Base-by-base conservation (phyloP, 1,140 invertebrate species). In the Pachypeltis micranthus region DNA sequence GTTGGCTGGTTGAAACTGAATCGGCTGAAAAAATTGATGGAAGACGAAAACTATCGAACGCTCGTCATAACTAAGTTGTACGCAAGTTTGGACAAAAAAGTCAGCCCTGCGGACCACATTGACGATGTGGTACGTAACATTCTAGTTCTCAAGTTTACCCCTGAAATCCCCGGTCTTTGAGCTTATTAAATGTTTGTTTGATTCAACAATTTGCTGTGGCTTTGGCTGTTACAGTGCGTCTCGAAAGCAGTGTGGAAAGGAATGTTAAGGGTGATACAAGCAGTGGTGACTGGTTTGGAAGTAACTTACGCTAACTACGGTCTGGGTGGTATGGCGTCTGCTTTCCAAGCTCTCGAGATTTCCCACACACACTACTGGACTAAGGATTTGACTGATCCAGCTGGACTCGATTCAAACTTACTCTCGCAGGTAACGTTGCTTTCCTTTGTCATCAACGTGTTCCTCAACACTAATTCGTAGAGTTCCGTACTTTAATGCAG, bases 281-380 rank as follows among this genome's bases (percentile, higher is more conserved):
- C 93, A 10, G 85, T 96, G 25, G 83, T 92, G 23, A 83, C 85
- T 70, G 97, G 97, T 10, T 77, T 98, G 61, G 93, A 96, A 72
- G 84, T 87, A 63, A 96, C 93, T 1, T 98, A 91, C 72, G 81
- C 84, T 21, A 97, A 96, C 78, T 93, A 93, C 70, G 93, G 94
- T 0, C 79, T 94, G 0, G 94, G 95, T 59, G 97, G 97, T 24
- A 95, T 98, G 87, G 96, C 96, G 0, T 96, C 93, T 1, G 91
- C 93, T 14, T 96, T 94, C 74, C 93, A 96, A 76, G 79, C 98
- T 54, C 85, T 98, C 66, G 96, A 99, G 80, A 95, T 99, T 72
- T 91, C 94, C 1, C 95, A 99, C 75, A 99, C 96, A 0, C 96
- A 99, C 76, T 99, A 92, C 73, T 98, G 94, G 93, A 88, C 87